Evolutionary conservation across 2,113 vertebrate genomes (phyloP).

Genomic region (Dunckerocampus dactyliophorus): DNA sequence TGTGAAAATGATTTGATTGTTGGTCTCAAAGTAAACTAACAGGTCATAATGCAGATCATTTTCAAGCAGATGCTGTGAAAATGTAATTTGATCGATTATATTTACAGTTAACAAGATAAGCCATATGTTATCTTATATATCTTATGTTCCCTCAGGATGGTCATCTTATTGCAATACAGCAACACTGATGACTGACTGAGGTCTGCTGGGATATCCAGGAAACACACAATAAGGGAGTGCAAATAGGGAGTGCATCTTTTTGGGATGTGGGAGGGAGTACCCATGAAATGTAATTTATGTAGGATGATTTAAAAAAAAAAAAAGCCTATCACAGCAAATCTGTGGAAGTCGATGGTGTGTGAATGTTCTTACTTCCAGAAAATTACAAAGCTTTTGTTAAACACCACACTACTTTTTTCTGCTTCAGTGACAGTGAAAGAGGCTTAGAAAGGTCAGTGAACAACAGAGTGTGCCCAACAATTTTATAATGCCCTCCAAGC

Average conservation of each 20-base stretch:
- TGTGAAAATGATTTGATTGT: not conserved
- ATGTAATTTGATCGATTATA: constrained; percentile 9
- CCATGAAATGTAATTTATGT: too few species aligned
- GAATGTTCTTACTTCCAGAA: not conserved
- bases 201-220: constrained; percentile 24
- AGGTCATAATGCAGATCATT: not conserved
- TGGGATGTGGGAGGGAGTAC: too few species aligned
- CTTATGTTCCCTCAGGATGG: constrained; percentile 1
- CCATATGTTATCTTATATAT: constrained; percentile 1
- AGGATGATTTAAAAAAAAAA: not conserved
- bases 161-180: constrained; percentile 11
- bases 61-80: not conserved
- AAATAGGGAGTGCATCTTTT: too few species aligned
- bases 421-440: not conserved
- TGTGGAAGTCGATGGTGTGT: constrained; percentile 9
- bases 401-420: not conserved
- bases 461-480: constrained; percentile 7
- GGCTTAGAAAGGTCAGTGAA: not conserved
- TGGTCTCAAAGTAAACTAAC: not conserved
- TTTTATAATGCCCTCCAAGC: constrained; percentile 13
- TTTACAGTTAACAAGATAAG: not conserved
- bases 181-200: constrained; percentile 37
- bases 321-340: not conserved
- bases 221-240: constrained; percentile 18
- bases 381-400: constrained; percentile 1